Conservation (phyloP, 2,113 vertebrate genomes). For the Trichechus manatus region DNA sequence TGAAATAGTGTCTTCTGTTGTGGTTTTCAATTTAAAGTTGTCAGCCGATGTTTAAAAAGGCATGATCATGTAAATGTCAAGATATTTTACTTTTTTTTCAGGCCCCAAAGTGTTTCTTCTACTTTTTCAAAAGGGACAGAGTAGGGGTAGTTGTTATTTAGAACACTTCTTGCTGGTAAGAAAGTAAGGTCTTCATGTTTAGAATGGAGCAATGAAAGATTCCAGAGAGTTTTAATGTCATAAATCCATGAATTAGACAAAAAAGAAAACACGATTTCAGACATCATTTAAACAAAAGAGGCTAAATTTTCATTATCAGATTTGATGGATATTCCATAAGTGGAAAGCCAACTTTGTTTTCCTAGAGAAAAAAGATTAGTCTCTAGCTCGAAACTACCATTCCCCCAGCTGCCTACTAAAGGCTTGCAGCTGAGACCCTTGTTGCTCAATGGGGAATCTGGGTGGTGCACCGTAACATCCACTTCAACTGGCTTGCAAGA, state of each 20-base stretch:
- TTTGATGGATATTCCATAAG: neutral
- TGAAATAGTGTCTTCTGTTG: neutral
- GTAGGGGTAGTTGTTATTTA: neutral
- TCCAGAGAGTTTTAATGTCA: neutral
- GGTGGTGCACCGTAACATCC: neutral
- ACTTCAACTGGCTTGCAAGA: neutral
- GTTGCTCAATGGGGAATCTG: neutral
- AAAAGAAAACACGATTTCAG: neutral
- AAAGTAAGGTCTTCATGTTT: neutral
- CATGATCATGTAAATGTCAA: neutral
- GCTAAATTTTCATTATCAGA: neutral
- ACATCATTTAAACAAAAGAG: slow-evolving; percentile 15
- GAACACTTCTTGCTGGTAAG: neutral
- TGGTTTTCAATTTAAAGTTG: slow-evolving; percentile 27
- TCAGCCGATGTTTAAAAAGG: neutral
- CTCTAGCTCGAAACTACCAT: neutral
- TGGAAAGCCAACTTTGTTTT: slow-evolving; percentile 50
- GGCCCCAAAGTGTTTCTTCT: neutral
- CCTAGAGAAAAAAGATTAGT: neutral
- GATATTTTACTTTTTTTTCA: slow-evolving; percentile 46
- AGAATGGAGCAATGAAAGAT: neutral
- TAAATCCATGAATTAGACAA: neutral
- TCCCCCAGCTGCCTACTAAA: no score
- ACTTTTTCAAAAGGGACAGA: neutral
- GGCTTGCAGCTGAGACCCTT: no score